phyloP scores from a whole-genome alignment of 2,888 invertebrate species.

The Tetramorium bicarinatum region DNA sequence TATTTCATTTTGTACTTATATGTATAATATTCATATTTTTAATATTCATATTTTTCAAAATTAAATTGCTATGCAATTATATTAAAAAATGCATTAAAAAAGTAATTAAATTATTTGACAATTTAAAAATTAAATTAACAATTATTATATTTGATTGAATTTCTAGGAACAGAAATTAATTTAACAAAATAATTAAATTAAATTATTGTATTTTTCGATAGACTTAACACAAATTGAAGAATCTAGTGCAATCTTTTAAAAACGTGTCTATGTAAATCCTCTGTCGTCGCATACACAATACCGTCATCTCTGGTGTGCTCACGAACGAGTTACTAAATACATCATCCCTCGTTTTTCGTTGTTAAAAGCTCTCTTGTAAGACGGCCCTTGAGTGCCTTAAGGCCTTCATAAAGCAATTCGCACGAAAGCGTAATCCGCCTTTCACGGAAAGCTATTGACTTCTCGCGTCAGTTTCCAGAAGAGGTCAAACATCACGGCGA shows the following conservation, averaged over 20 bases:
- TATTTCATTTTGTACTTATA: neutral
- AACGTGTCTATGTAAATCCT: neutral
- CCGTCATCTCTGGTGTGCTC: slow-evolving; percentile 18
- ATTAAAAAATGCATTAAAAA: neutral
- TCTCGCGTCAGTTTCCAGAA: slow-evolving; percentile 57
- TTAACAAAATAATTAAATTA: too few species aligned
- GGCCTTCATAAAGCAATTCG: slow-evolving; percentile 60
- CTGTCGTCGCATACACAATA: neutral
- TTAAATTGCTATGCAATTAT: neutral
- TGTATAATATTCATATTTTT: neutral
- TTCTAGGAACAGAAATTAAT: too few species aligned
- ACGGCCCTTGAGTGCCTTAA: slow-evolving; percentile 55
- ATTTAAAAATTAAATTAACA: neutral
- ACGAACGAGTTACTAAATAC: slow-evolving; percentile 60
- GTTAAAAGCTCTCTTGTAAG: slow-evolving; percentile 57
- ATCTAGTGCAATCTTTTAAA: neutral
- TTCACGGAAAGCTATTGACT: slow-evolving; percentile 69
- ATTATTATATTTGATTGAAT: too few species aligned
- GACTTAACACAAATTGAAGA: neutral
- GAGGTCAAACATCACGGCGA: slow-evolving; percentile 59
- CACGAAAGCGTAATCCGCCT: slow-evolving; percentile 57
- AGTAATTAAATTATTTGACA: neutral
- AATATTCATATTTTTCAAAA: neutral
- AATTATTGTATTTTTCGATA: neutral
- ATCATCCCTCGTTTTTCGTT: slow-evolving; percentile 54